Evolutionary conservation across 2,888 invertebrate species (phyloP), one percentile per base, ranked within the genome.

Genomic region (Calameuta pallipes): DNA sequence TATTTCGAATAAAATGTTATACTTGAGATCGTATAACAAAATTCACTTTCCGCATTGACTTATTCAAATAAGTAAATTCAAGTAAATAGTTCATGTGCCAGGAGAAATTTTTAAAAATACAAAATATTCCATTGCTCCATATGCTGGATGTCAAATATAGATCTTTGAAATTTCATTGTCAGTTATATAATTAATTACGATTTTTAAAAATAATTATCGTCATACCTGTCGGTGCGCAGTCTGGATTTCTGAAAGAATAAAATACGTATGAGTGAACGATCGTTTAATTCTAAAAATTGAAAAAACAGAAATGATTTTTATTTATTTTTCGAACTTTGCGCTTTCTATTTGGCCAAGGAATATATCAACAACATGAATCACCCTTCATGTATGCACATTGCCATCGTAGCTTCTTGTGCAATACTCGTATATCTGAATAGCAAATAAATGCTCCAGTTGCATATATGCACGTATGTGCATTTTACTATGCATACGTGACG

Each of bases 221-320:
- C 41, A 23, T 86, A 89, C 89, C 89, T 81, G 86, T 75, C 73
- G 83, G 78, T 76, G 83, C 80, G 69, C 84, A 81, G 74, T 84
- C 86, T 76, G 87, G 80, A 82, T 85, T 86, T 79, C 89, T 89
- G 85, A 74, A 89, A 88, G 76, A 76, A 80, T 78, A 80, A 84
- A 23, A 56, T 23, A 56, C 23, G 41, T 23, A 23, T 56, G 15
- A 56, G 9, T 2, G 0, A 23, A 23, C 4, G 23, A 9, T 56
- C 23, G 1, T 23, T 6, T 6, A 23, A 1, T 56, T 15, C 23
- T 56, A 6, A 0, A 80, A 74, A 74, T 74, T 34, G 36, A 69
- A 30, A 77, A 15, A 74, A 9, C n/a, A 35, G 30, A 77, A 9
- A 71, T 31, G 30, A 56, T 30, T 69, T 71, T n/a, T 11, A 37